Evolutionary conservation across 2,113 vertebrate species (phyloP).

Genomic region (Callorhinus ursinus): DNA sequence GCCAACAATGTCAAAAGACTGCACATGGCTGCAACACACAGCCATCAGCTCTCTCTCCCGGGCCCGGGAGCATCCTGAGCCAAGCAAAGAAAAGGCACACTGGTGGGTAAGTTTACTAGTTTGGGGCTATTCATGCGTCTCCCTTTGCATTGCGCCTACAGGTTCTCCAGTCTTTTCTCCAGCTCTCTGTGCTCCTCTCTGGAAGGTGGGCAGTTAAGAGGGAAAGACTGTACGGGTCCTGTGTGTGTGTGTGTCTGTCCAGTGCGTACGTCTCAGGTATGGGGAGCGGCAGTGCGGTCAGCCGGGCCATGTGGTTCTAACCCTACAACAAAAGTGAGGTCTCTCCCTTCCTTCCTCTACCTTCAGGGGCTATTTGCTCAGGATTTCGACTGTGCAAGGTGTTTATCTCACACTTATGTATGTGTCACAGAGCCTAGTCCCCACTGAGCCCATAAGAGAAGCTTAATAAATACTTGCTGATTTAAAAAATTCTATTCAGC

Average conservation of each 20-base stretch:
- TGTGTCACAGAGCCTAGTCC: neutral
- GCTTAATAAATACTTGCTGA: neutral
- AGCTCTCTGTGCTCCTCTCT: neutral
- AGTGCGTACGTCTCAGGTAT: neutral
- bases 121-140: neutral
- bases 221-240: neutral
- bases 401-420: neutral
- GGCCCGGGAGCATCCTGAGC: neutral
- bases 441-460: neutral
- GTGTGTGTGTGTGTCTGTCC: neutral
- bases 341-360: neutral
- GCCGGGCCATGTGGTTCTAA: neutral
- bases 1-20: neutral
- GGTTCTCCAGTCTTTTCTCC: neutral
- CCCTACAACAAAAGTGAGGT: neutral
- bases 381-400: neutral
- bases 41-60: neutral
- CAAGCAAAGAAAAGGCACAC: neutral
- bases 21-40: neutral
- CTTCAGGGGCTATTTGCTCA: neutral
- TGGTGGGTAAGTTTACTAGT: neutral
- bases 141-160: neutral
- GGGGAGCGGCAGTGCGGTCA: too few relatives aligned
- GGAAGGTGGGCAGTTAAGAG: neutral
- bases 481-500: neutral